A percentile compares a stretch with the other conserved stretches of the same genome.
Evolutionary conservation across 1,140 invertebrate species (phyloP).

Genomic region (Drosophila athabasca): DNA sequence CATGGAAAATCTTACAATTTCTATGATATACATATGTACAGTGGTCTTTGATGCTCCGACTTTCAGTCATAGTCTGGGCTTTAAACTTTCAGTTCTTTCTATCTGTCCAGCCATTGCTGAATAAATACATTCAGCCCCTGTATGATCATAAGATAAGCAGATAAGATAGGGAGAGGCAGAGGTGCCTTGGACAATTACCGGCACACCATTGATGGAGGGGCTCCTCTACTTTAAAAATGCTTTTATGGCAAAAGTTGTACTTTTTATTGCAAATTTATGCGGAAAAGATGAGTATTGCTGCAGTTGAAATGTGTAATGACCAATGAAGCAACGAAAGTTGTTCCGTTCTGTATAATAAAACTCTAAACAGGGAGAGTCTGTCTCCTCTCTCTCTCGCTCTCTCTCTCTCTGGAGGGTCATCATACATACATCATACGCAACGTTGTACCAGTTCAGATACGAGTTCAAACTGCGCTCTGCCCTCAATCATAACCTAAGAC

Average conservation of each 20-base stretch:
- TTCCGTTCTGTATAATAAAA: conserved; percentile 67
- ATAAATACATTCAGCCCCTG: no score
- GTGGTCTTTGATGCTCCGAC: no score
- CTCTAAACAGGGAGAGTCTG: conserved; percentile 21
- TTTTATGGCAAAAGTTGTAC: conserved; percentile 57
- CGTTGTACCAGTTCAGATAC: conserved; percentile 30
- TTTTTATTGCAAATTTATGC: conserved; percentile 58
- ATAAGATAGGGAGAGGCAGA: no score
- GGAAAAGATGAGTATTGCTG: conserved; percentile 20
- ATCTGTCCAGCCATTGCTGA: no score
- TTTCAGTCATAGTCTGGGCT: no score
- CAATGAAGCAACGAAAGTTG: conserved; percentile 33
- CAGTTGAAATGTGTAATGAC: conserved; percentile 42
- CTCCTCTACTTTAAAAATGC: neutral
- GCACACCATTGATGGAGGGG: no score
- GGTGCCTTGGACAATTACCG: no score
- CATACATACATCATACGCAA: conserved; percentile 50
- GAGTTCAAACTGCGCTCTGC: conserved; percentile 31
- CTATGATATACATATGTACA: no score
- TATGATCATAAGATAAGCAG: no score
- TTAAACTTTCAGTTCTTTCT: no score
- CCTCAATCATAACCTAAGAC: conserved; percentile 48
- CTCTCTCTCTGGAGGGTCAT: conserved; percentile 16
- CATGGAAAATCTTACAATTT: no score
- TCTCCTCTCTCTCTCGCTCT: neutral